Evolutionary conservation across 2,888 invertebrate species (phyloP), one percentile per base, ranked within the genome.

Genomic region (Leptarthrus brevirostris): DNA sequence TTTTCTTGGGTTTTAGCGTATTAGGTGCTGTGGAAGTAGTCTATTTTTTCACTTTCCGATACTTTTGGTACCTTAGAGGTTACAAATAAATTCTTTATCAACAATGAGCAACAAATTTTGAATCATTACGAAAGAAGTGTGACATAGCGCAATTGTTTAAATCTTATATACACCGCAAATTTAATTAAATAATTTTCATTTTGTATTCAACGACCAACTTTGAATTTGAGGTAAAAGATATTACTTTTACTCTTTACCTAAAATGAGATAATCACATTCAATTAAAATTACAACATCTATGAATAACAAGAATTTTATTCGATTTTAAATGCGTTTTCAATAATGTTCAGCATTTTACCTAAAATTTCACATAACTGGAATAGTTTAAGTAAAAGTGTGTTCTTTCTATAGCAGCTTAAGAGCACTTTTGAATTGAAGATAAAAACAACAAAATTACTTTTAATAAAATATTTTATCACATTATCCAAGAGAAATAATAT

Each of bases 1-100:
- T 93, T 2, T 92, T 93, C 82, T 86, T 93, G 3, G 93, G 93
- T 26, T 92, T 92, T 80, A 93, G 92, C 78, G 90, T 93, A 0
- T 86, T 93, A 36, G 92, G 93, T 75, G 89, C 92, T 78, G 88
- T 91, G 78, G 93, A 93, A 83, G 88, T 93, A 20, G 79, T 92
- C 1, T 93, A 93, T 80, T 93, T 90, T 78, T 87, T 90, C 58
- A 89, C 90, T 0, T 80, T 93, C 30, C 87, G 91, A 1, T 83
- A 92, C 6, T 84, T 88, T 76, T 91, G 90, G 86, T 90, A 89
- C 78, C 83, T 85, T 3, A 76, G 82, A n/a, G n/a, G n/a, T n/a
- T n/a, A n/a, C n/a, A n/a, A n/a, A n/a, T n/a, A n/a, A n/a, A n/a
- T n/a, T n/a, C n/a, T n/a, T n/a, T n/a, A n/a, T n/a, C n/a, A n/a